Conservation (phyloP, 2,797 vertebrate genomes). For the Sebastes minor region DNA sequence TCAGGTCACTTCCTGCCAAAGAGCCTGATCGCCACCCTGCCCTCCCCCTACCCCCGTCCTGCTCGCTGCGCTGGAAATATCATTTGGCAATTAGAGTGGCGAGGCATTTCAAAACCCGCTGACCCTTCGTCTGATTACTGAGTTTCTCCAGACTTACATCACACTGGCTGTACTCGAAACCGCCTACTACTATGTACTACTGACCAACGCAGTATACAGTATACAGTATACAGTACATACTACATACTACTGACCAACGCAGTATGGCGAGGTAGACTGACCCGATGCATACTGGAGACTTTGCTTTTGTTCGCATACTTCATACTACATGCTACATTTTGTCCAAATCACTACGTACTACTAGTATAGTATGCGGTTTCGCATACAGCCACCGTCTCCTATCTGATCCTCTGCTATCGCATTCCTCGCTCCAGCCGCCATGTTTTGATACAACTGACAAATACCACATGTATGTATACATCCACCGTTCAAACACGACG, state of each 20-base stretch:
- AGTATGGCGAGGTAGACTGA: too few species aligned
- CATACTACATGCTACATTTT: too few species aligned
- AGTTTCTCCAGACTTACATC: neutral
- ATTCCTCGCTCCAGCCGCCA: neutral
- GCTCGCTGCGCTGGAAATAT: slow-evolving; percentile 43
- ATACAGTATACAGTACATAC: too few species aligned
- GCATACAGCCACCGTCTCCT: neutral
- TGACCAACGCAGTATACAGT: too few species aligned
- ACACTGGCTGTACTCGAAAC: neutral
- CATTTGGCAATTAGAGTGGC: slow-evolving; percentile 58
- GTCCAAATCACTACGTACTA: too few species aligned
- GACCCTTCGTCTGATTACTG: slow-evolving; percentile 27
- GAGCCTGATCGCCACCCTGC: neutral
- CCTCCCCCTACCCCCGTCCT: neutral
- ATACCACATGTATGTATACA: slow-evolving; percentile 40
- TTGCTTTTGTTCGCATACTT: too few species aligned
- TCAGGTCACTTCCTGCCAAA: slow-evolving; percentile 55
- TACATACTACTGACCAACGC: too few species aligned
- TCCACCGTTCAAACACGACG: slow-evolving; percentile 52
- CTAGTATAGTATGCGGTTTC: too few species aligned
- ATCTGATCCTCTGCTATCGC: neutral
- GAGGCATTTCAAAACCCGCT: slow-evolving; percentile 15
- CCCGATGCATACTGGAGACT: too few species aligned
- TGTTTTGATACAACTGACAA: slow-evolving; percentile 33
- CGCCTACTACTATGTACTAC: too few species aligned